Conservation (phyloP, 2,888 invertebrate genomes). For the Gasteruption jaculator region DNA sequence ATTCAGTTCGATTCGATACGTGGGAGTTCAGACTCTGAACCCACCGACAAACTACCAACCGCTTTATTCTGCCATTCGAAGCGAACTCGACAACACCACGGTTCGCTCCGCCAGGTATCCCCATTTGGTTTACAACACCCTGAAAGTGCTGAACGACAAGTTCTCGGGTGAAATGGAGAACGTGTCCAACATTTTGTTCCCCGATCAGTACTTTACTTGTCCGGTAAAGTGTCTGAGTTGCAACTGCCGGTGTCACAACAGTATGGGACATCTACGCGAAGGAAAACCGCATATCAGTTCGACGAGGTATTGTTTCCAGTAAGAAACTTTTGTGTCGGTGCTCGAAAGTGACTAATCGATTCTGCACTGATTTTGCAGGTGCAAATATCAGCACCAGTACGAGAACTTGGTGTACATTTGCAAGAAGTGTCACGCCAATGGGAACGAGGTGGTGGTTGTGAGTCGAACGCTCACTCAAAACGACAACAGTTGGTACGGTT, state of each 20-base stretch:
- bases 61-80: conserved; percentile 57
- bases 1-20: conserved; percentile 67
- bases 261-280: conserved; percentile 65
- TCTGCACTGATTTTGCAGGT: conserved; percentile 44
- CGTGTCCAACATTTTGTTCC: conserved; percentile 62
- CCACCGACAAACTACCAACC: conserved; percentile 60
- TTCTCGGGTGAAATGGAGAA: conserved; percentile 67
- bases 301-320: conserved; percentile 38
- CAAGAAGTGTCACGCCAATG: conserved; percentile 61
- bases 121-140: conserved; percentile 62
- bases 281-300: conserved; percentile 58
- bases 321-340: too few relatives aligned
- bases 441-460: conserved; percentile 59
- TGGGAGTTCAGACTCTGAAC: conserved; percentile 59
- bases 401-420: conserved; percentile 67
- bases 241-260: conserved; percentile 59
- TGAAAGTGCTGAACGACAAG: conserved; percentile 72
- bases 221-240: conserved; percentile 69
- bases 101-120: conserved; percentile 67
- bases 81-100: conserved; percentile 66
- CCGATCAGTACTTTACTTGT: conserved; percentile 78
- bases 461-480: conserved; percentile 53
- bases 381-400: conserved; percentile 67
- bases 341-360: not conserved
- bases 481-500: conserved; percentile 59